A percentile compares a stretch with the other conserved stretches of the same genome.
phyloP scores from a whole-genome alignment of 2,113 vertebrate genomes.

The Oryzias curvinotus region DNA sequence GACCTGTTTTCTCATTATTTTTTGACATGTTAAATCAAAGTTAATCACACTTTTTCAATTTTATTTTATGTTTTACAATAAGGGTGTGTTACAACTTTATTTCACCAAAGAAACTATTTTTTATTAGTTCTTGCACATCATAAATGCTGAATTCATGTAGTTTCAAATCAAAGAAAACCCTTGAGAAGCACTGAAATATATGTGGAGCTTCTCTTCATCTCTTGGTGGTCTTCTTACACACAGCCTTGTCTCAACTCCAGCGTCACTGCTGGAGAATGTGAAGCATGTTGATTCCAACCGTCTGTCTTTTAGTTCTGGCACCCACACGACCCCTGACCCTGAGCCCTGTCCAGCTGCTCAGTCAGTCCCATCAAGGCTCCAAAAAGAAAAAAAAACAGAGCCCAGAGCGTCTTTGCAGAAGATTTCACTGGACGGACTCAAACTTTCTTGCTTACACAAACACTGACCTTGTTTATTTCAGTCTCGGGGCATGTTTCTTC shows the following conservation, averaged over 20 bases:
- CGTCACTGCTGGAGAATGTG: constrained; percentile 46
- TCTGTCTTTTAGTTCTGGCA: constrained; percentile 35
- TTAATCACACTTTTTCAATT: too few relatives aligned
- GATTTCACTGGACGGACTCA: constrained; percentile 7
- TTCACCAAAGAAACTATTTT: too few relatives aligned
- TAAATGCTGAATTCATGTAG: too few relatives aligned
- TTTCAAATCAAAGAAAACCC: too few relatives aligned
- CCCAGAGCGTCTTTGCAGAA: background rate
- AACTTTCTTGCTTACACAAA: constrained; percentile 13
- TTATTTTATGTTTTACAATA: too few relatives aligned
- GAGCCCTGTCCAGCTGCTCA: constrained; percentile 17
- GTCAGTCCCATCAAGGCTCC: background rate
- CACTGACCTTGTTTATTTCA: constrained; percentile 12
- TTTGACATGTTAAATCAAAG: too few relatives aligned
- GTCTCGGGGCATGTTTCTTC: constrained; percentile 1
- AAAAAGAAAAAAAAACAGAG: constrained; percentile 16
- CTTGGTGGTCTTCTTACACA: background rate
- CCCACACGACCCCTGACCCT: constrained; percentile 42
- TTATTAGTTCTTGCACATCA: too few relatives aligned
- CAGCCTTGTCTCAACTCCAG: constrained; percentile 9
- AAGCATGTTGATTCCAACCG: constrained; percentile 40
- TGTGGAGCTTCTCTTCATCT: background rate
- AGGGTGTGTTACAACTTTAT: too few relatives aligned
- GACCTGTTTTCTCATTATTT: too few relatives aligned
- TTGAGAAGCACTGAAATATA: too few relatives aligned